Evolutionary conservation across 2,113 vertebrate genomes (phyloP).

Genomic region (Epinephelus cyanopodus): DNA sequence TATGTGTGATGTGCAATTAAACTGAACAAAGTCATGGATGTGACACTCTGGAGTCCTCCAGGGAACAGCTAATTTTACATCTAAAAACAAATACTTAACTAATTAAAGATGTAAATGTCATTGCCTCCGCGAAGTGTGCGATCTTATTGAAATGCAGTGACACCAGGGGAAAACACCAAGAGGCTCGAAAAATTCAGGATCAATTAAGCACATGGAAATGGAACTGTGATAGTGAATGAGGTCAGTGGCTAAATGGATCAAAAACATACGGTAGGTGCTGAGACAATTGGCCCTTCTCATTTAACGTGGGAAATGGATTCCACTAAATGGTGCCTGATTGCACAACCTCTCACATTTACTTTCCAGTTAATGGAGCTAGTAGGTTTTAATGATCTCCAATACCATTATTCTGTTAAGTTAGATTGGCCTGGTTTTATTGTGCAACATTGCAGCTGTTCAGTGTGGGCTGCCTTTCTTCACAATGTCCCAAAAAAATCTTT

Average conservation of each 20-base stretch:
- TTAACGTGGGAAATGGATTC: conserved; percentile 3
- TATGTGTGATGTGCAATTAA: conserved; percentile 19
- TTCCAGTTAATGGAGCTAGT: neutral
- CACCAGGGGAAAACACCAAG: neutral
- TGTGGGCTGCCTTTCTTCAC: neutral
- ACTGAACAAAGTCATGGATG: neutral
- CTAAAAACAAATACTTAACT: conserved; percentile 11
- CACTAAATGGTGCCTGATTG: neutral
- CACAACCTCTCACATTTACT: conserved; percentile 6
- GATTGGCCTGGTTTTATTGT: neutral
- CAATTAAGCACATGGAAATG: conserved; percentile 15
- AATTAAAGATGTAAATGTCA: conserved; percentile 36
- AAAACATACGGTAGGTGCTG: neutral
- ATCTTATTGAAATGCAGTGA: conserved; percentile 34
- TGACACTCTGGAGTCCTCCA: neutral
- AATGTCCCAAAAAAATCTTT: too few species aligned
- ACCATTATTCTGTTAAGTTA: neutral
- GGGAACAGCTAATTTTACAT: conserved; percentile 6
- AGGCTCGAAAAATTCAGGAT: neutral
- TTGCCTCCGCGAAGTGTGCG: conserved; percentile 1
- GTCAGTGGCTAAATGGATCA: conserved; percentile 7
- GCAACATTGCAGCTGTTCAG: neutral
- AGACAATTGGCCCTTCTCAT: neutral
- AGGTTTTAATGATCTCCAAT: neutral
- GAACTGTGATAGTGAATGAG: conserved; percentile 2